Evolutionary conservation across 2,888 invertebrate genomes (phyloP).

Genomic region (Shargacucullia verbasci): DNA sequence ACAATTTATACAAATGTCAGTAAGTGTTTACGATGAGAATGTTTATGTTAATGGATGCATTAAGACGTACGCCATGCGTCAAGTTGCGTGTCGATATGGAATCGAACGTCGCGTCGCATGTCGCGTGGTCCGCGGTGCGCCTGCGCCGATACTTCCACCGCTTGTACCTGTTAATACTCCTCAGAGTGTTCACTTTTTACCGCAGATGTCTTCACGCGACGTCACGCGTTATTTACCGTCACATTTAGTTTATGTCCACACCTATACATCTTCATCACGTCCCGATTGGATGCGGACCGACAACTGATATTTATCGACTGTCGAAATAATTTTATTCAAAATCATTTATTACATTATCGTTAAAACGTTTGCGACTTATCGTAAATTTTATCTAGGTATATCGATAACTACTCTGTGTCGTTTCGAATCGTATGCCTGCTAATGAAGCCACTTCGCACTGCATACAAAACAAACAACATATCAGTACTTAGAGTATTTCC

Average conservation of each 20-base stretch:
- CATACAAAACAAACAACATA: too few relatives aligned
- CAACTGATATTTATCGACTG: conserved; percentile 58
- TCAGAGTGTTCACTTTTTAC: conserved; percentile 69
- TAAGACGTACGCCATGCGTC: conserved; percentile 76
- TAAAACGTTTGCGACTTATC: conserved; percentile 33
- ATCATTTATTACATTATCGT: conserved; percentile 57
- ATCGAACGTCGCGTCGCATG: conserved; percentile 66
- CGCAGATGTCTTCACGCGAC: conserved; percentile 58
- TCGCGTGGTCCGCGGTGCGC: conserved; percentile 46
- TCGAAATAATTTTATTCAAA: conserved; percentile 63
- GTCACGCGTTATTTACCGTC: conserved; percentile 71
- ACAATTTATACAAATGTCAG: conserved; percentile 61
- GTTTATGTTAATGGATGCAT: conserved; percentile 76
- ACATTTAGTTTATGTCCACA: conserved; percentile 64
- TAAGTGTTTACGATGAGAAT: conserved; percentile 65
- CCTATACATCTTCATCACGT: conserved; percentile 68
- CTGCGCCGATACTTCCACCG: conserved; percentile 51
- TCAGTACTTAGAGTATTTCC: background rate
- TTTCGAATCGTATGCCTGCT: conserved; percentile 1
- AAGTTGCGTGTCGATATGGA: conserved; percentile 82
- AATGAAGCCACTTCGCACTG: too few relatives aligned
- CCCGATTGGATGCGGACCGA: conserved; percentile 40
- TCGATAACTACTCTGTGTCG: conserved; percentile 4
- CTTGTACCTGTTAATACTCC: conserved; percentile 71
- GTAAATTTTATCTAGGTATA: conserved; percentile 29